These are phyloP conservation scores for Zosterops pallidus DNA, from an alignment of 2,113 vertebrate species.

Conservation along the genomic window DNA sequence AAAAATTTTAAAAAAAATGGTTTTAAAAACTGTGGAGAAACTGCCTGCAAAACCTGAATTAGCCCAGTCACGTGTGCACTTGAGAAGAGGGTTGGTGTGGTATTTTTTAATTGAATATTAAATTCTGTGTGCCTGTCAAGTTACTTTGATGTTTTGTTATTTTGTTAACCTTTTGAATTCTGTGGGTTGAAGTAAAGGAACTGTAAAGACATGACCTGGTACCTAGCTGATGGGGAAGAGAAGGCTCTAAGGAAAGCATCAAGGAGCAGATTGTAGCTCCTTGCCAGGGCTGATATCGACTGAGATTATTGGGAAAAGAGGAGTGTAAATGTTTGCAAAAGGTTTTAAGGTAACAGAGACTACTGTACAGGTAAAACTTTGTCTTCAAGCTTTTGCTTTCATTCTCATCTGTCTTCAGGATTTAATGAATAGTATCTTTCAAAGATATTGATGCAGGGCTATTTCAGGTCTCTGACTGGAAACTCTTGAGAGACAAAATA, in stretches of 20 bases:
- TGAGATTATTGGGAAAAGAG: background rate
- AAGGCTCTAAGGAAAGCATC: background rate
- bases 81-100: background rate
- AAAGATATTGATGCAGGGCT: background rate
- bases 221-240: background rate
- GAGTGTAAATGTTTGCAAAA: background rate
- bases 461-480: background rate
- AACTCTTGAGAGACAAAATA: background rate
- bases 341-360: background rate
- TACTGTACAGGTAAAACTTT: background rate
- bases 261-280: background rate
- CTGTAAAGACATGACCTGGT: background rate
- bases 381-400: background rate
- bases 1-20: background rate
- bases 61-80: rapidly evolving
- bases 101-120: background rate
- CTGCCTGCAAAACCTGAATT: background rate
- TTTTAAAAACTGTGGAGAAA: background rate
- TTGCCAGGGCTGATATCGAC: background rate
- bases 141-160: background rate
- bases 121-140: background rate
- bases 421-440: background rate
- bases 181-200: background rate
- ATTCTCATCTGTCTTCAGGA: background rate
- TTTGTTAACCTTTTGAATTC: background rate